Conservation (phyloP, 2,113 vertebrate species). For the Stercorarius parasiticus region DNA sequence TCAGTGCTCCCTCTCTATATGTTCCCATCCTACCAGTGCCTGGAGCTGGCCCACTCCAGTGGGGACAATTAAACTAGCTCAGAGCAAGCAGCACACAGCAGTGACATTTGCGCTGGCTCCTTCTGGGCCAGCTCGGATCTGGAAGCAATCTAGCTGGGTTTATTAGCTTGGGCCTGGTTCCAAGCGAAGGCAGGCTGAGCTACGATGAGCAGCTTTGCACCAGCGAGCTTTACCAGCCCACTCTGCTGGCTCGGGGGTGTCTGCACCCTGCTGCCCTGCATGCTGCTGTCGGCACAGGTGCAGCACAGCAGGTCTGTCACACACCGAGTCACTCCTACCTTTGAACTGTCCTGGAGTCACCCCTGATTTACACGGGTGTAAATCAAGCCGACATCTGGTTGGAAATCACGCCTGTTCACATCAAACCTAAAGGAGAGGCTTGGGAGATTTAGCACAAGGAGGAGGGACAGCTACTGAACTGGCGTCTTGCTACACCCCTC, state of each 20-base stretch:
- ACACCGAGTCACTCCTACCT: neutral
- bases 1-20: neutral
- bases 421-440: neutral
- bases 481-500: neutral
- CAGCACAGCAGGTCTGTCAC: neutral
- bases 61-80: neutral
- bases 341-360: neutral
- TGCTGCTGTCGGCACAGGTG: neutral
- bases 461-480: conserved; percentile 28
- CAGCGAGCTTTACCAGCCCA: neutral
- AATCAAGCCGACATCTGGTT: neutral
- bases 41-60: neutral
- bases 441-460: neutral
- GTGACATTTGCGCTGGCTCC: conserved; percentile 33
- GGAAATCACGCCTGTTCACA: neutral
- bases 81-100: neutral
- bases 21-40: neutral
- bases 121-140: conserved; percentile 15
- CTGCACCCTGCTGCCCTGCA: neutral
- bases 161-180: conserved; percentile 47
- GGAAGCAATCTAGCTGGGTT: conserved; percentile 42
- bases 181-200: neutral
- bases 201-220: neutral
- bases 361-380: neutral
- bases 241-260: neutral